Base-by-base conservation (phyloP, 2,797 vertebrate species). In the Pampus argenteus region DNA sequence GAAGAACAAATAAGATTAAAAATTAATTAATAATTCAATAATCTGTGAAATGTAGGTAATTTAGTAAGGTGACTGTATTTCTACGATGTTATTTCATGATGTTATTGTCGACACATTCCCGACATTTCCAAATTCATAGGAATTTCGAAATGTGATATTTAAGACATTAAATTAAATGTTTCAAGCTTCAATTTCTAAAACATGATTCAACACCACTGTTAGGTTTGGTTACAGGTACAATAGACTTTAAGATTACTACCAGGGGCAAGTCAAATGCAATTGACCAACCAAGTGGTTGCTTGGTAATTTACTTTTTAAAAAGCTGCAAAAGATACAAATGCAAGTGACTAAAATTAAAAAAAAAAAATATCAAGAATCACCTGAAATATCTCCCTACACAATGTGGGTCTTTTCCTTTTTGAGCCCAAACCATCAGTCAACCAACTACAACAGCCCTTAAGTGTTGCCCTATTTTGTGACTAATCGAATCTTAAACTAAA, bases 401-500 rank as follows among this genome's bases (percentile, higher is more conserved):
- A 40, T 56, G 29, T 51, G 5, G 3, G 45, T 40, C n/a, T 28
- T 58, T 40, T 45, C 20, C 4, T 34, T 40, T 64, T 8, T 38
- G 20, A 44, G 5, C 29, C 22, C 17, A 61, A n/a, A 61, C 47
- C 40, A 70, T 55, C 40, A 48, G n/a, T 51, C 22, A 40, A 25
- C 9, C 4, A 71, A 29, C 15, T 47, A 20, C 3, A 28, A 45
- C 17, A 56, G 15, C 5, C 56, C 14, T 17, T 49, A 20, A 49
- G n/a, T 68, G 31, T 45, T 61, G 17, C 40, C 22, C 18, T 10
- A 23, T 34, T 62, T 47, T 44, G 40, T 56, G 47, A 25, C 25
- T 23, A 73, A 76, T 65, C 56, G 56, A 44, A 57, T 62, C 45
- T 65, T 81, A 38, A 72, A 51, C 54, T 50, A 59, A 38, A 72